phyloP scores from a whole-genome alignment of 2,888 invertebrate genomes.

The Nysson spinosus region DNA sequence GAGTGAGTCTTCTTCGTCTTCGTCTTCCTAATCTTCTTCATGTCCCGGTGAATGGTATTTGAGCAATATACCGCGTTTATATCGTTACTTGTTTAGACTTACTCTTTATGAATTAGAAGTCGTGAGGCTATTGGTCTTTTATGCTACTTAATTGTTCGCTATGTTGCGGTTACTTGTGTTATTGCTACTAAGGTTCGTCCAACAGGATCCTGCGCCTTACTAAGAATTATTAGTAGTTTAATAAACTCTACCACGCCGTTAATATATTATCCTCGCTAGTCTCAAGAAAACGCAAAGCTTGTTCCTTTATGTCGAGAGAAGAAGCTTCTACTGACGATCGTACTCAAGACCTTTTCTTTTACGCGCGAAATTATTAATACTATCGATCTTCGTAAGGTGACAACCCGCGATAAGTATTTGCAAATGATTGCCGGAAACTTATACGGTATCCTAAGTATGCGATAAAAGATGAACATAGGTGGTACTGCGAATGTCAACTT shows the following conservation, averaged over 20 bases:
- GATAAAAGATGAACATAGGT: too few species aligned
- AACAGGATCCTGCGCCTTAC: constrained; percentile 39
- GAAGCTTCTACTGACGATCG: constrained; percentile 38
- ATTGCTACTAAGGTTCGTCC: constrained; percentile 57
- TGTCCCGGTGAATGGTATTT: constrained; percentile 51
- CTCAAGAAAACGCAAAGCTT: constrained; percentile 39
- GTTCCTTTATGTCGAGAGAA: constrained; percentile 30
- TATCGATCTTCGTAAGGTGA: background rate
- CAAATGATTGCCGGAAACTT: background rate
- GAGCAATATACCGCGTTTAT: constrained; percentile 54
- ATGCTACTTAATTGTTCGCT: constrained; percentile 54
- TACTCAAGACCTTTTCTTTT: constrained; percentile 18
- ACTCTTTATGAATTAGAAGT: constrained; percentile 57
- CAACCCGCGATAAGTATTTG: background rate
- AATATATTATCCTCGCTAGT: constrained; percentile 8
- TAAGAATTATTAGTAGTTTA: constrained; percentile 32
- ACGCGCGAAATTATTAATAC: constrained; percentile 18
- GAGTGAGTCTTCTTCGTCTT: constrained; percentile 31
- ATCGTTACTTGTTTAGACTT: constrained; percentile 50
- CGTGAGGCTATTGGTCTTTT: constrained; percentile 59
- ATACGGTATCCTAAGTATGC: background rate
- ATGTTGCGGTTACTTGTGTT: constrained; percentile 51
- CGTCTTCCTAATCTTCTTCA: constrained; percentile 1
- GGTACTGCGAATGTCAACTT: background rate
- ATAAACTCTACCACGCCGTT: constrained; percentile 20